These are phyloP conservation scores for Synanthedon tipuliformis DNA, from an alignment of 2,888 invertebrate genomes.

Conservation along the genomic window DNA sequence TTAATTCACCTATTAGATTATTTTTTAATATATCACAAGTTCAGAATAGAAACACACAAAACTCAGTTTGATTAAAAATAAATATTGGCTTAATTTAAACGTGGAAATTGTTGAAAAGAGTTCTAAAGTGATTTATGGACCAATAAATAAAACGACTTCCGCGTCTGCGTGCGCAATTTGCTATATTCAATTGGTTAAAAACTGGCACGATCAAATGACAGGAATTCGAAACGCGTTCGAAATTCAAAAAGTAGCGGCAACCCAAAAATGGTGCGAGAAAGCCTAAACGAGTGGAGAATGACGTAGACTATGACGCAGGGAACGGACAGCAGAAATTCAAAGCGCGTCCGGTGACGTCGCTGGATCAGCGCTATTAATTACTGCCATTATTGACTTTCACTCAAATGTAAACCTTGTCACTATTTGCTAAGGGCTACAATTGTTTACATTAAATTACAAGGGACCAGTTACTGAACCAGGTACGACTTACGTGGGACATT, in stretches of 20 bases:
- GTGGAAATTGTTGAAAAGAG: no score
- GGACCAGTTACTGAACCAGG: no score
- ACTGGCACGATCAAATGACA: neutral
- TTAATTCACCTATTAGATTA: no score
- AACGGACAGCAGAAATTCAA: constrained; percentile 22
- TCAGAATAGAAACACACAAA: no score
- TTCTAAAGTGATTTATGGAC: no score
- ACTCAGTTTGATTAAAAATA: no score
- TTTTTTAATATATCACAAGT: no score
- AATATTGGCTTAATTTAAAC: no score
- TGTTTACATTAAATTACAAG: no score
- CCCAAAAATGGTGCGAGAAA: constrained; percentile 25
- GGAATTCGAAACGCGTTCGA: constrained; percentile 4
- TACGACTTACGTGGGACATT: neutral
- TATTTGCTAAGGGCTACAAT: neutral
- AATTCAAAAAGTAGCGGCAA: constrained; percentile 5
- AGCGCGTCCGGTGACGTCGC: constrained; percentile 47
- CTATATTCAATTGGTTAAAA: neutral
- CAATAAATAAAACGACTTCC: no score
- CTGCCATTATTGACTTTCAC: neutral
- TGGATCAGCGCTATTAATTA: constrained; percentile 3
- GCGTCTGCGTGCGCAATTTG: neutral
- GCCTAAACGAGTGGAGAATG: constrained; percentile 29
- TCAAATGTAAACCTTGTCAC: neutral
- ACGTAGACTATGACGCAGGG: constrained; percentile 45